A percentile compares a stretch with the other conserved stretches of the same genome.
Conservation (phyloP, 1,140 invertebrate species). For the Heliconius melpomene region DNA sequence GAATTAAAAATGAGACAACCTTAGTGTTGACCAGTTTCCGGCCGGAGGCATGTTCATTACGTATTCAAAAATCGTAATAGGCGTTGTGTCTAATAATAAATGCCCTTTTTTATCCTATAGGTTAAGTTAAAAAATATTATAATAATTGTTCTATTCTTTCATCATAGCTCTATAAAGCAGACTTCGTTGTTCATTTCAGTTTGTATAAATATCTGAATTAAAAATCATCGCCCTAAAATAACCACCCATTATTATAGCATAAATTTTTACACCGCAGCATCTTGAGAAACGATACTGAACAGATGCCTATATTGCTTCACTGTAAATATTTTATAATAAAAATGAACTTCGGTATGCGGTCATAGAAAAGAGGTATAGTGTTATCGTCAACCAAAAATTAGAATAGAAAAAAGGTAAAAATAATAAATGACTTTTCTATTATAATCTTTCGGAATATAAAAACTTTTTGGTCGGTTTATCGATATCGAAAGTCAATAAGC, state of each 20-base stretch:
- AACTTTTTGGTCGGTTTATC: neutral
- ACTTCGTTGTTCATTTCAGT: neutral
- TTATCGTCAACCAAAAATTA: neutral
- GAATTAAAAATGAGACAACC: neutral
- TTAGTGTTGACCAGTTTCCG: neutral
- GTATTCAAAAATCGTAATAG: neutral
- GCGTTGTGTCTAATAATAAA: neutral
- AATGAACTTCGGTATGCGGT: neutral
- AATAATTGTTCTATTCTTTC: neutral
- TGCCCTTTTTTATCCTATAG: neutral
- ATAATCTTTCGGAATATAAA: neutral
- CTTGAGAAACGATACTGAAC: constrained; percentile 34
- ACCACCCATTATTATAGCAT: neutral
- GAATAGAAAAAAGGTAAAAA: neutral
- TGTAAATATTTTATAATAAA: neutral
- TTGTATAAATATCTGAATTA: neutral
- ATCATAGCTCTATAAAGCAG: neutral
- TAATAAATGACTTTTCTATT: neutral
- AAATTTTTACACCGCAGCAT: constrained; percentile 23
- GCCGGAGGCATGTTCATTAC: neutral
- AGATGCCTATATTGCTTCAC: constrained; percentile 30
- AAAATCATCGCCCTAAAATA: constrained; percentile 5
- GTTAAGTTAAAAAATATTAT: neutral
- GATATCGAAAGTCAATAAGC: constrained; percentile 25
- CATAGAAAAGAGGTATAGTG: neutral